Base-by-base conservation (phyloP, 2,888 invertebrate genomes). In the Cheilosia urbana region DNA sequence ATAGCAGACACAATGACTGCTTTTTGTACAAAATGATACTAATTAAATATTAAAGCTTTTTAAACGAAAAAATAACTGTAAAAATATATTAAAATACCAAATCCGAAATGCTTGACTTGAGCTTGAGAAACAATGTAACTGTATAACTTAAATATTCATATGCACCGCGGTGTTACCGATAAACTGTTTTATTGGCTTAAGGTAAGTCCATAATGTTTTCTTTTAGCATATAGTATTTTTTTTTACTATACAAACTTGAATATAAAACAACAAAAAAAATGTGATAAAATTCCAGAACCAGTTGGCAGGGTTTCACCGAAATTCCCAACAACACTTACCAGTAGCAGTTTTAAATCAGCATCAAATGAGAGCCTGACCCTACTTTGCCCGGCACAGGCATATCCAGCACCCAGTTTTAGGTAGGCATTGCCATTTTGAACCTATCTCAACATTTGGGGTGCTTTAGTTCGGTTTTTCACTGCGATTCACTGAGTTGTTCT, bases 281-380 rank as follows among this genome's bases (percentile, higher is more conserved):
- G 5, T 6, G 24, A 51, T 24, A 85, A 79, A 87, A 88, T 90
- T 90, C 87, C 91, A 92, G 91, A 96, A 93, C 96, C 96, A 89
- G 94, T 96, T 93, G 95, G 96, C 93, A 95, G 95, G 91, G 95
- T 95, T 84, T 94, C 94, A 88, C 96, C 96, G 87, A 95, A 95
- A 93, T 94, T 95, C 90, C 93, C 94, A 91, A 94, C 93, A 89
- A 93, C 93, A 88, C 91, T 89, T 91, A 94, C 94, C 49, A 94
- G 94, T 90, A 94, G 94, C 93, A 94, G 94, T 88, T 95, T 95
- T 92, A 94, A 94, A 91, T 93, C 94, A 90, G 92, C 88, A 88
- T 92, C 93, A 89, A 93, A 91, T 88, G 91, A 93, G 88, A 93
- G 93, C 91, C 92, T 95, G 88, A 95, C 95, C 81, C 89, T 95